A percentile compares a stretch with the other conserved stretches of the same genome.
Evolutionary conservation across 2,113 vertebrate species (phyloP).

Genomic region (Oreochromis spilurus): DNA sequence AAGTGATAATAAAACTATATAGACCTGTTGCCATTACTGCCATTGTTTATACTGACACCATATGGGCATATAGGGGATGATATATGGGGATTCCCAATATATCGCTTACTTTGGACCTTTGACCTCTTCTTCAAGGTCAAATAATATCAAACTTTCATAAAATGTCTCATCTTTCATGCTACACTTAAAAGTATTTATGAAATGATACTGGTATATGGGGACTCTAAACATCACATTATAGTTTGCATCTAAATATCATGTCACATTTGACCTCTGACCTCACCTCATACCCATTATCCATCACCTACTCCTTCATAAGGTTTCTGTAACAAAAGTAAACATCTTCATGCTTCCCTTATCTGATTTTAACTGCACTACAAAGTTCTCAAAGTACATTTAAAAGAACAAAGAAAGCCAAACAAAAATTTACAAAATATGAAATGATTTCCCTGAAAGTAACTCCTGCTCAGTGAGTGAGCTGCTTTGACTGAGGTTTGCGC

Average conservation of each 20-base stretch:
- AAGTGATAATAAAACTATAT: background rate
- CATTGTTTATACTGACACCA: background rate
- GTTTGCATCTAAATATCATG: background rate
- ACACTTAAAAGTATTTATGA: background rate
- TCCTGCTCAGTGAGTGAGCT: background rate
- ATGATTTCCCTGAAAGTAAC: background rate
- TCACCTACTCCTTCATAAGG: background rate
- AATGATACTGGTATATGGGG: background rate
- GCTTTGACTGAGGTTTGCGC: background rate
- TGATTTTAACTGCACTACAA: background rate
- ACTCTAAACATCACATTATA: background rate
- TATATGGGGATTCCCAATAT: background rate
- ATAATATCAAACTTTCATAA: background rate
- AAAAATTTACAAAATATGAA: background rate
- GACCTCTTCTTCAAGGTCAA: background rate
- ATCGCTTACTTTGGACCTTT: background rate
- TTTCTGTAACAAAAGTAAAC: background rate
- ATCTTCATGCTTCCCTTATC: background rate
- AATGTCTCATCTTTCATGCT: background rate
- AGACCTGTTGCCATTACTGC: background rate
- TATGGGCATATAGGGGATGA: background rate
- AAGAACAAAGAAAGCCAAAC: background rate
- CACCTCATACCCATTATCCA: background rate
- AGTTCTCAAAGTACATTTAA: background rate
- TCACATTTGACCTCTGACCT: background rate